Evolutionary conservation across 2,888 invertebrate species (phyloP), one percentile per base, ranked within the genome.

Genomic region (Amphipoea oculea): DNA sequence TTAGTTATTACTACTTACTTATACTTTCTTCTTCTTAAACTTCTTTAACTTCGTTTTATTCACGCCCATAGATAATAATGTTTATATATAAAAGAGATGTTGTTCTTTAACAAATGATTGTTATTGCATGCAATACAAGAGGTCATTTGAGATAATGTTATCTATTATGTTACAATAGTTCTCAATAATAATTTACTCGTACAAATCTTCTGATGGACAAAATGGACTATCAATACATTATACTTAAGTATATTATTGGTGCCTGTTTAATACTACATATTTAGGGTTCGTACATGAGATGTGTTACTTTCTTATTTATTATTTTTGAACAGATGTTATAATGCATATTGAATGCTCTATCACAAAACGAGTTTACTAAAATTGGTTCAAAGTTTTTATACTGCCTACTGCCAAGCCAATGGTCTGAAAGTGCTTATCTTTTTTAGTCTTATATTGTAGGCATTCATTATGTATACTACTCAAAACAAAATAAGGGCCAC

Each of bases 111-210:
- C 42, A 57, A 75, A 45, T 78, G 45, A 70, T 81, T 73, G 72
- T 74, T 70, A 80, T 69, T 72, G 70, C 51, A 75, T 57, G 48
- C 69, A 66, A 71, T 73, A 70, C 74, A 75, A 74, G 72, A 82
- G 78, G 86, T 75, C 74, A 82, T 36, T 74, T 20, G 62, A 72
- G 84, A 85, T 85, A 83, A 79, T 76, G 48, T 71, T 83, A 79
- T 70, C 67, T 86, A 42, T 85, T 71, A 66, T 73, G 62, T 73
- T 71, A 54, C 42, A 72, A 12, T 57, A 81, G 12, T 48, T 82
- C n/a, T 82, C 57, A 82, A 60, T 45, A 45, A 45, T 45, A 45
- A 45, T 45, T 51, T 14, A 70, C 57, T 76, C 42, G 3, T 69
- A 73, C 9, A 72, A 45, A 70, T 54, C 40, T 83, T 36, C n/a